Evolutionary conservation across 2,113 vertebrate genomes (phyloP).

Genomic region (Plotosus lineatus): DNA sequence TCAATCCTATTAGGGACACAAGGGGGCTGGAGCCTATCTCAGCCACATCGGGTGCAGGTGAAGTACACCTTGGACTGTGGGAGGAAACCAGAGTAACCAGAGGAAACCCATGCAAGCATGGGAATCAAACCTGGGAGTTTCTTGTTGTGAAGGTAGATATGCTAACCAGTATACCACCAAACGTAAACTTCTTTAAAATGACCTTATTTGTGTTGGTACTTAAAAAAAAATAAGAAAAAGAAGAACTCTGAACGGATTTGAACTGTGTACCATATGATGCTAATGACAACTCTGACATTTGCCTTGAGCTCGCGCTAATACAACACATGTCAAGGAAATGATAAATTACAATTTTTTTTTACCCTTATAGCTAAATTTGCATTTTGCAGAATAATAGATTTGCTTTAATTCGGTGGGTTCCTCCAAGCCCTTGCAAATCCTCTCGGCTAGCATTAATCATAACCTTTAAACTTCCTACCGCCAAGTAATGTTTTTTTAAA

Average conservation of each 20-base stretch:
- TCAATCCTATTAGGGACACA: too few species aligned
- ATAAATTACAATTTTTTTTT: background rate
- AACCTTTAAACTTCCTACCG: constrained; percentile 18
- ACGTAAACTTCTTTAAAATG: background rate
- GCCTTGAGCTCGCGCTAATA: background rate
- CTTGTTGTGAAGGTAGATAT: too few species aligned
- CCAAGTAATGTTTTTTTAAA: background rate
- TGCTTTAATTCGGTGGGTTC: background rate
- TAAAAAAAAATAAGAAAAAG: background rate
- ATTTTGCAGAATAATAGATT: constrained; percentile 1
- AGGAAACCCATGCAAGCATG: too few species aligned
- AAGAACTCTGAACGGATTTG: background rate
- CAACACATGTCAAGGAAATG: background rate
- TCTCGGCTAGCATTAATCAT: background rate
- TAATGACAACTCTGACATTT: background rate
- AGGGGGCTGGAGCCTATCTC: too few species aligned
- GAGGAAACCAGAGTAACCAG: too few species aligned
- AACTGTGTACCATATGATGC: background rate
- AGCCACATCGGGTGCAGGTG: too few species aligned
- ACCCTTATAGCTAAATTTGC: background rate
- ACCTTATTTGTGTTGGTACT: background rate
- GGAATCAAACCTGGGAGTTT: too few species aligned
- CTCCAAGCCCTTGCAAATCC: background rate
- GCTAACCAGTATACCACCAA: too few species aligned
- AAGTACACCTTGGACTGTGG: too few species aligned